Evolutionary conservation across 2,113 vertebrate species (phyloP).

Genomic region (Gymnogyps californianus): DNA sequence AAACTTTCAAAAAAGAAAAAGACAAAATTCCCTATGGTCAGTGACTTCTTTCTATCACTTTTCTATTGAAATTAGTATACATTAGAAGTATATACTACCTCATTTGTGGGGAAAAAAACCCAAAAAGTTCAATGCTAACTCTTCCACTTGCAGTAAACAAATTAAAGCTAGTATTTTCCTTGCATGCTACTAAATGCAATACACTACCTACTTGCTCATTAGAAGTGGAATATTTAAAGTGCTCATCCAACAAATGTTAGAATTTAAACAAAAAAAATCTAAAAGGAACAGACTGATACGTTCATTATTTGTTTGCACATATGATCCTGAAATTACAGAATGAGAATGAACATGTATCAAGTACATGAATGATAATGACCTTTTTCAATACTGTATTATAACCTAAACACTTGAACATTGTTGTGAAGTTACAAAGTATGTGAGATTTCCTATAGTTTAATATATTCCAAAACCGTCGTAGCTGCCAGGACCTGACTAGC

Average conservation of each 20-base stretch:
- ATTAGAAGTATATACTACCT: background rate
- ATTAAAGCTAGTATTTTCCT: background rate
- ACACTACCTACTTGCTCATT: background rate
- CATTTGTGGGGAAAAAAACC: fast-evolving
- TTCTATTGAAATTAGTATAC: background rate
- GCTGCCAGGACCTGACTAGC: background rate
- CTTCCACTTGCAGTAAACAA: background rate
- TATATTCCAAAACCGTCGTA: background rate
- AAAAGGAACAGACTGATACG: background rate
- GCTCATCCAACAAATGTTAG: background rate
- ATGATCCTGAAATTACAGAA: background rate
- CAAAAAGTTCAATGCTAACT: background rate
- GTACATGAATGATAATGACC: background rate
- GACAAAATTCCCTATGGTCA: background rate
- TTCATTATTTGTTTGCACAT: background rate
- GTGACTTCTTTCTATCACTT: background rate
- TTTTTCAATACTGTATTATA: background rate
- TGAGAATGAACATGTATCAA: background rate
- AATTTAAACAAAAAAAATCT: background rate
- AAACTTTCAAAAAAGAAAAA: background rate
- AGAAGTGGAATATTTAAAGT: background rate
- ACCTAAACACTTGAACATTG: background rate
- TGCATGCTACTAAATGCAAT: background rate
- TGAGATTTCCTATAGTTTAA: background rate
- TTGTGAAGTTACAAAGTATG: background rate